These are phyloP conservation scores for Noctilio leporinus DNA, from an alignment of 2,113 vertebrate genomes.

Conservation along the genomic window DNA sequence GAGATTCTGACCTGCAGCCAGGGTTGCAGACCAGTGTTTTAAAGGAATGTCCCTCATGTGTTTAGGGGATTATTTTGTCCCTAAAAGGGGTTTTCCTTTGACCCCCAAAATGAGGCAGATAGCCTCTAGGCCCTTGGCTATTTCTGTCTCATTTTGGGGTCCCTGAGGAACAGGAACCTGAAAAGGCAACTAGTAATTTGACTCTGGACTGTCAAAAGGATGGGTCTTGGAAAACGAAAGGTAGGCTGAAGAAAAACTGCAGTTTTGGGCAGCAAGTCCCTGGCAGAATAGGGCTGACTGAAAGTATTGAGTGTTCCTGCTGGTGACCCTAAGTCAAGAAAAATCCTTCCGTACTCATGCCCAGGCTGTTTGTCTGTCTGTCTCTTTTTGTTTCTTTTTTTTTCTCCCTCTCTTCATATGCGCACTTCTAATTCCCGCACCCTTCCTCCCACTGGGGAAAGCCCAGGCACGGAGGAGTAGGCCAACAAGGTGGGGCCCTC, in stretches of 20 bases:
- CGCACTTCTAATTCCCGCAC: background rate
- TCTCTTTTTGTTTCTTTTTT: background rate
- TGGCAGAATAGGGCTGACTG: background rate
- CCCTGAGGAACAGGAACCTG: background rate
- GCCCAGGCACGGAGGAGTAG: background rate
- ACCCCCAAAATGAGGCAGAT: background rate
- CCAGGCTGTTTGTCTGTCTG: background rate
- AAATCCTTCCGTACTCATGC: background rate
- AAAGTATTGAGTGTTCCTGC: background rate
- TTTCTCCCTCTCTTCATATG: background rate
- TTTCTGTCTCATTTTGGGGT: background rate
- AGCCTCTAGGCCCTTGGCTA: background rate
- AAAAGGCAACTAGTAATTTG: slow-evolving; percentile 32
- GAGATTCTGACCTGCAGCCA: background rate
- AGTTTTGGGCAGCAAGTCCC: background rate
- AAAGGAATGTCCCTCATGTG: background rate
- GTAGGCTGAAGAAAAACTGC: background rate
- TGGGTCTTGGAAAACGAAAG: background rate
- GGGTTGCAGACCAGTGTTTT: background rate
- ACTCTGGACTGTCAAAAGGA: background rate
- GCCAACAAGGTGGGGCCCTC: background rate
- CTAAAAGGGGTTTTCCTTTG: background rate
- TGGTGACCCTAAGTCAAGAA: background rate
- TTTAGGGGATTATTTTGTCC: slow-evolving; percentile 22
- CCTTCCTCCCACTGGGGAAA: background rate